Evolutionary conservation across 2,113 vertebrate genomes (phyloP).

Genomic region (Oreochromis aureus): DNA sequence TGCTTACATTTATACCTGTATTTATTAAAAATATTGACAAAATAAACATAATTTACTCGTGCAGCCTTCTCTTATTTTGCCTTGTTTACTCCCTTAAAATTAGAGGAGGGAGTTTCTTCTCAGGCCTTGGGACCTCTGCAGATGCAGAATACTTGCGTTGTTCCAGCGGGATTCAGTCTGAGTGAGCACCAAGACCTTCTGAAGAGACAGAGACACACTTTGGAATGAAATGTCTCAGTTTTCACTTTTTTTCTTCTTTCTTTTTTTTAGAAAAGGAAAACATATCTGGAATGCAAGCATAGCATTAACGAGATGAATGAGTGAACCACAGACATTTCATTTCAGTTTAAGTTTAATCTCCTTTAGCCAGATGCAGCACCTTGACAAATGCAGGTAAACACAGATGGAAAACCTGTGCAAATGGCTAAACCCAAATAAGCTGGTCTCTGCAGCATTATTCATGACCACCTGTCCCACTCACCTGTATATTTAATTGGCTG

Average conservation of each 20-base stretch:
- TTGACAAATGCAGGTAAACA: not conserved
- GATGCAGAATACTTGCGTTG: not conserved
- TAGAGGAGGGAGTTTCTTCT: not conserved
- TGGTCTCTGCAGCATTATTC: conserved; percentile 17
- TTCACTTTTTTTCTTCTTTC: not conserved
- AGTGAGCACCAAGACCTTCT: not conserved
- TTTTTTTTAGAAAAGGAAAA: not conserved
- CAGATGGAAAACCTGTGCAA: not conserved
- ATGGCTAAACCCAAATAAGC: not conserved
- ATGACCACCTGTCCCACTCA: conserved; percentile 33
- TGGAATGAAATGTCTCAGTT: not conserved
- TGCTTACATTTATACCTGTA: not conserved
- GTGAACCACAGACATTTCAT: not conserved
- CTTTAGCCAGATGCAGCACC: not conserved
- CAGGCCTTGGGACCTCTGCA: not conserved
- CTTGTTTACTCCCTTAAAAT: not conserved
- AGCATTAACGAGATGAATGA: not conserved
- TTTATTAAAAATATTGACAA: not conserved
- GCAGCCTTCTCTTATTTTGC: not conserved
- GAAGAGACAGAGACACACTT: not conserved
- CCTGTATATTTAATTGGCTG: conserved; percentile 32
- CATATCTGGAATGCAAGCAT: not conserved
- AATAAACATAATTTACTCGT: not conserved
- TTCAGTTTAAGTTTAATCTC: not conserved
- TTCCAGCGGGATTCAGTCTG: not conserved